Evolutionary conservation across 2,888 invertebrate genomes (phyloP), one percentile per base, ranked within the genome.

Genomic region (Meghimatium bilineatum): DNA sequence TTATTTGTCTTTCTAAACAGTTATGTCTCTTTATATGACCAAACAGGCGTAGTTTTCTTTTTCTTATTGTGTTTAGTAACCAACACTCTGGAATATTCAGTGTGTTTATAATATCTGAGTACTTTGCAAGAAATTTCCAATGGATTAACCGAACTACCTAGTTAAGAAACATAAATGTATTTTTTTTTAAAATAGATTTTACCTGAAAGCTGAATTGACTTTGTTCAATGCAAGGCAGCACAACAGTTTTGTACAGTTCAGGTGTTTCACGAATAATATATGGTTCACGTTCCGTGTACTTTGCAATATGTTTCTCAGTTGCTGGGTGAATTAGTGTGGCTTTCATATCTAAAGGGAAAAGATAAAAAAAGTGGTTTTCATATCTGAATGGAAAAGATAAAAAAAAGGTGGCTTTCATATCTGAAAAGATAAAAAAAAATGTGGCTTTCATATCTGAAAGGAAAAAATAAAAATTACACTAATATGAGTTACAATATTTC

Each of bases 251-350:
- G 92, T 99, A 99, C 80, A 97, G 94, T 44, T 96, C 95, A 0
- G 96, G 95, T 0, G 98, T 97, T 94, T 99, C 99, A 84, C 96
- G 94, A 12, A 99, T 95, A 36, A 99, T 94, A 92, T 96, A 96
- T 5, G 95, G 93, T 82, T 96, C 95, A 89, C 97, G 97, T 52
- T 95, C 94, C 20, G 96, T 95, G 93, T 96, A 99, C 93, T 98
- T 99, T 14, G 95, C 95, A 29, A 99, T 96, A 90, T 99, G 98
- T 92, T 97, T 97, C 82, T 97, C 96, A 49, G 97, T 97, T 0
- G 98, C 99, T 3, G 99, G 99, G 94, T 96, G 97, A 87, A 99
- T 97, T 44, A 99, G 95, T 17, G 97, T 97, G 0, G 97, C 95
- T 92, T 98, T 98, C 6, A 99, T 95, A 82, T 87, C 93, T 93